Evolutionary conservation across 1,140 invertebrate species (phyloP), one percentile per base, ranked within the genome.

Genomic region (Globodera ellingtonae): DNA sequence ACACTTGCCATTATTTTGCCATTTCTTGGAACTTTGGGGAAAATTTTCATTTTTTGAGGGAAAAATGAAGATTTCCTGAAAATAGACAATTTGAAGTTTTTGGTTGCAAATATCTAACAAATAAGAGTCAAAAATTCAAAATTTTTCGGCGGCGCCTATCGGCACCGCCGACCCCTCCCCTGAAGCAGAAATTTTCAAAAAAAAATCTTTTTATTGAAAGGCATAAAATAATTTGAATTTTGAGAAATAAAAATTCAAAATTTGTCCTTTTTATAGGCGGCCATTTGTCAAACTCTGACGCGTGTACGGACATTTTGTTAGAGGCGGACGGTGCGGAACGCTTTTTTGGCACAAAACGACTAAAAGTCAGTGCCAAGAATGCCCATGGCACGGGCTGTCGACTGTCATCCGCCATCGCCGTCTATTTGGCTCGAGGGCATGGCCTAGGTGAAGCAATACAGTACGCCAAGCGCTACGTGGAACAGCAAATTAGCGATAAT

Each of bases 161-260:
- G n/a, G n/a, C n/a, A n/a, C n/a, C n/a, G n/a, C n/a, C n/a, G n/a
- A n/a, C n/a, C n/a, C n/a, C n/a, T n/a, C n/a, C n/a, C n/a, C n/a
- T n/a, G n/a, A n/a, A n/a, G n/a, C n/a, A n/a, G n/a, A n/a, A n/a
- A n/a, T n/a, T n/a, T n/a, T n/a, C n/a, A n/a, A n/a, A n/a, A n/a
- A n/a, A n/a, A n/a, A n/a, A n/a, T n/a, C n/a, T n/a, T 79, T 77
- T 48, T 78, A n/a, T 18, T 78, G 74, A 78, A 78, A 77, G 75
- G 75, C 47, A 46, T 15, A 50, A 0, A 79, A 62, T 67, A 15
- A 35, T 50, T 62, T 13, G 6, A 48, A 79, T n/a, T 24, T 24
- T 24, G 24, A 24, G 24, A 6, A 47, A 35, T 52, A 21, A 13
- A n/a, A 50, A 67, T 13, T 35, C 35, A 79, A 3, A 50, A 21